A percentile compares a stretch with the other conserved stretches of the same genome.
Conservation (phyloP, 1,140 invertebrate species). For the Drosophila lacteicornis region DNA sequence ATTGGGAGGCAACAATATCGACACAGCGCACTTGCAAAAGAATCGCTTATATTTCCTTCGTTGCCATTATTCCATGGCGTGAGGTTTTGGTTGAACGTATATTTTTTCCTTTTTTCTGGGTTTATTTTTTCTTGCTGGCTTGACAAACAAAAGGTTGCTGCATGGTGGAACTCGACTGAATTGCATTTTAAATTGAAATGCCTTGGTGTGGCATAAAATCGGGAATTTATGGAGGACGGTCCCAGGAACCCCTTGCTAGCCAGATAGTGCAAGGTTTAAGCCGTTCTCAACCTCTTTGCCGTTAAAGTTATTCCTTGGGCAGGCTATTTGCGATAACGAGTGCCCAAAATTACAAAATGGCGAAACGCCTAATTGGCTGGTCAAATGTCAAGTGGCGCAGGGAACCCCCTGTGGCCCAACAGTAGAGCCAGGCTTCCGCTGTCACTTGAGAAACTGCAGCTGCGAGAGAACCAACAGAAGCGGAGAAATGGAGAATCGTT, state of each 20-base stretch:
- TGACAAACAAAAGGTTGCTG: slow-evolving; percentile 50
- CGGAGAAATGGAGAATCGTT: slow-evolving; percentile 57
- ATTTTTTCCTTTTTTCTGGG: slow-evolving; percentile 18
- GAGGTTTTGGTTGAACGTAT: slow-evolving; percentile 26
- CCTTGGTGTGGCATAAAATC: slow-evolving; percentile 33
- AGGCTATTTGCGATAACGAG: slow-evolving; percentile 5
- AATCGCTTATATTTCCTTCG: slow-evolving; percentile 37
- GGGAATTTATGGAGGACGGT: slow-evolving; percentile 19
- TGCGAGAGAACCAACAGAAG: slow-evolving; percentile 46
- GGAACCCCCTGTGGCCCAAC: slow-evolving; percentile 40
- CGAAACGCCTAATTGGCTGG: slow-evolving; percentile 35
- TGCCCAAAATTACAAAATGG: slow-evolving; percentile 16
- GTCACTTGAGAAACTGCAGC: slow-evolving; percentile 41
- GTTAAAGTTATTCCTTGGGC: slow-evolving; percentile 1
- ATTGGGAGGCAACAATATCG: slow-evolving; percentile 38
- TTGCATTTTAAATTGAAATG: slow-evolving; percentile 54
- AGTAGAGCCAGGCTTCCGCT: slow-evolving; percentile 25
- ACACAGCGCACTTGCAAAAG: slow-evolving; percentile 43
- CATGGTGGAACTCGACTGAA: slow-evolving; percentile 28
- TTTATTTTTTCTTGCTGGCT: slow-evolving; percentile 24
- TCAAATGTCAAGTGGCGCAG: slow-evolving; percentile 37
- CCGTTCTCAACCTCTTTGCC: neutral
- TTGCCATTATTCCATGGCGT: slow-evolving; percentile 27
- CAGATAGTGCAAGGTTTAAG: neutral
- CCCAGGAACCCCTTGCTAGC: neutral